These are phyloP conservation scores for Cnemophilus loriae DNA, from an alignment of 2,113 vertebrate genomes.

Conservation along the genomic window DNA sequence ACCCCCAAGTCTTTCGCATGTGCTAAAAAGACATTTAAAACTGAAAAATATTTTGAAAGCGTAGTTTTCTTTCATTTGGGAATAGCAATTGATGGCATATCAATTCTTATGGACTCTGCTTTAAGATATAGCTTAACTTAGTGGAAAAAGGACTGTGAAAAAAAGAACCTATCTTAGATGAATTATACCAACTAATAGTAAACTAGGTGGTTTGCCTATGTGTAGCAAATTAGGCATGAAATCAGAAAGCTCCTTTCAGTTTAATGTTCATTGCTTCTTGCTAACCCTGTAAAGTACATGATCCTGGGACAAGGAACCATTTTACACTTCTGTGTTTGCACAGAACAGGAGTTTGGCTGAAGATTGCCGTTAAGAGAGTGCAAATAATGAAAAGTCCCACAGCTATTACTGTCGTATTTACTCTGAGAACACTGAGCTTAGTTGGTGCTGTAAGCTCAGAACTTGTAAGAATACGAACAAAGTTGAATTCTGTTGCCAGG, in stretches of 20 bases:
- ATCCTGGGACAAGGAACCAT: background rate
- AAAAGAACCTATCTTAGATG: background rate
- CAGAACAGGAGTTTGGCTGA: background rate
- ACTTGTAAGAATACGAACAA: background rate
- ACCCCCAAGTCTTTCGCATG: fast-evolving
- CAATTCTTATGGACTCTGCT: background rate
- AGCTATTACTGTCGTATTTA: background rate
- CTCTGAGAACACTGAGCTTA: background rate
- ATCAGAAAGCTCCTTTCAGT: background rate
- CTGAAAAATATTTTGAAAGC: background rate
- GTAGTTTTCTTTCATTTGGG: background rate
- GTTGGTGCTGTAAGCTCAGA: background rate
- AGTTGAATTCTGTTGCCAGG: background rate
- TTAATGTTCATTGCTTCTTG: background rate
- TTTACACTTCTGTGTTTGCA: background rate
- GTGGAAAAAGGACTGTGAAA: background rate
- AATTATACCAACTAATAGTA: background rate
- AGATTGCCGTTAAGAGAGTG: background rate
- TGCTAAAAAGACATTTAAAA: background rate
- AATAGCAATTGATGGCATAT: background rate
- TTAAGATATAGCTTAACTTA: background rate
- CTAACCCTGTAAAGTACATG: background rate
- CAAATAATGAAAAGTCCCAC: background rate
- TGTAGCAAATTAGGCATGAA: background rate
- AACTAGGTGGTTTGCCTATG: background rate